Conservation (phyloP, 30 jellyfish, hydroid and myxozoan species). For the Aurelia coerulea region DNA sequence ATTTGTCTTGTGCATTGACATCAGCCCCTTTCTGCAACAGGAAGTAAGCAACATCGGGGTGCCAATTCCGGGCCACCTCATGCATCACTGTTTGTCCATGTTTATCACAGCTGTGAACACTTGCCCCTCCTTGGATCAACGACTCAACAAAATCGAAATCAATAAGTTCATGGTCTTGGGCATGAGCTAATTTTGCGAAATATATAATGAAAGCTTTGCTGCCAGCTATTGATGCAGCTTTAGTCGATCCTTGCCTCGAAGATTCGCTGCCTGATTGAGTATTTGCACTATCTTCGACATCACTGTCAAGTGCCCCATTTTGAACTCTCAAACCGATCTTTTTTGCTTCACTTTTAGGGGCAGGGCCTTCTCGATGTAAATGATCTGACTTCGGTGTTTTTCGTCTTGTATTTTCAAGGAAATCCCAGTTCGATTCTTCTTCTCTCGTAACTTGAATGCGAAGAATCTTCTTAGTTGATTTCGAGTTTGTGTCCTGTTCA, state of each 20-base stretch:
- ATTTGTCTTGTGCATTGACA: slow-evolving; percentile 54
- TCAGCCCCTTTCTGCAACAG: slow-evolving; percentile 82
- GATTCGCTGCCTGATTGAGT: not conserved
- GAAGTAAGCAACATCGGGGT: slow-evolving; percentile 91
- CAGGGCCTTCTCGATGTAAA: slow-evolving; percentile 81
- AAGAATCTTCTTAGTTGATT: not conserved
- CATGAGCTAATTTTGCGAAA: slow-evolving; percentile 74
- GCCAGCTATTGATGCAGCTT: slow-evolving; percentile 22
- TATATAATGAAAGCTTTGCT: slow-evolving; percentile 74
- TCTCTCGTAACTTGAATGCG: slow-evolving; percentile 4
- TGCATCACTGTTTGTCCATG: slow-evolving; percentile 93
- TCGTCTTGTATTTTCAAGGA: slow-evolving; percentile 74
- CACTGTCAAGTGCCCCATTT: slow-evolving; percentile 71
- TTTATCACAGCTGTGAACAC: slow-evolving; percentile 71
- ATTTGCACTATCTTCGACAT: slow-evolving; percentile 30
- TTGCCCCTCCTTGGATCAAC: slow-evolving; percentile 79
- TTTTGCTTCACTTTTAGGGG: slow-evolving; percentile 53
- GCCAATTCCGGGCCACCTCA: slow-evolving; percentile 97
- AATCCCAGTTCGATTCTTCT: slow-evolving; percentile 61
- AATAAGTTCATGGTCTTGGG: slow-evolving; percentile 58
- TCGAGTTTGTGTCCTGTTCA: not conserved
- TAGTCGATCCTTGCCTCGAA: no score
- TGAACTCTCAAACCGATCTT: slow-evolving; percentile 16
- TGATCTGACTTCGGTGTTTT: slow-evolving; percentile 67
- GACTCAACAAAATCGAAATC: slow-evolving; percentile 82